Base-by-base conservation (phyloP, 30 jellyfish, hydroid and myxozoan genomes). In the Nemopilema nomurai region DNA sequence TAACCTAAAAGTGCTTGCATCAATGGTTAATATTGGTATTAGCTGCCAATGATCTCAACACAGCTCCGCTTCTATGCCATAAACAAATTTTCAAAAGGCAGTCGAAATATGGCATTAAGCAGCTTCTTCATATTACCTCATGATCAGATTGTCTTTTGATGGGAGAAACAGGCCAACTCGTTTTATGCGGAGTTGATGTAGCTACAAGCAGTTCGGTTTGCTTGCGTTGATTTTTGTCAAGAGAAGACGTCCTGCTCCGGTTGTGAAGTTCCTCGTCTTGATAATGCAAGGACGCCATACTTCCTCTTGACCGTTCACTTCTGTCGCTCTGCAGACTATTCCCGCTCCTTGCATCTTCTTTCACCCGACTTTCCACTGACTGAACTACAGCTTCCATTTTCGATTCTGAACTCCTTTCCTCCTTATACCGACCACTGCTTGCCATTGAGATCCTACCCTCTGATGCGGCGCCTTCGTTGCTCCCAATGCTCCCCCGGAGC, bases 111-210 rank as follows among this genome's bases (percentile, higher is more conserved):
- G n/a, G n/a, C n/a, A n/a, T n/a, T n/a, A n/a, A n/a, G n/a, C n/a
- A n/a, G n/a, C n/a, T n/a, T 20, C 19, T 16, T 63, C 72, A 0
- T 70, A 80, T 52, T 64, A 83, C 91, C 20, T 63, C 75, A n/a
- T 49, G 51, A 8, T 83, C 85, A 0, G 67, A 53, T 16, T 49
- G 33, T 25, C 62, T 51, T 41, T 29, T 49, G 8, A 83, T 83
- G 0, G 91, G 91, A 9, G 91, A 83, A 28, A 83, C 79, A 19
- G 91, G 91, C 91, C 91, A 83, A 53, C 51, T 65, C 25, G 85
- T 31, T 62, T 64, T 72, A 23, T 83, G 85, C 18, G 91, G 86
- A 0, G 85, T 83, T 6, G 91, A 72, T 1, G 86, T 83, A 6
- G 82, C 80, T 18, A 71, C 22, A 7, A 29, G 57, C 24, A 20